Evolutionary conservation across 2,888 invertebrate genomes (phyloP).

Genomic region (Patella depressa): DNA sequence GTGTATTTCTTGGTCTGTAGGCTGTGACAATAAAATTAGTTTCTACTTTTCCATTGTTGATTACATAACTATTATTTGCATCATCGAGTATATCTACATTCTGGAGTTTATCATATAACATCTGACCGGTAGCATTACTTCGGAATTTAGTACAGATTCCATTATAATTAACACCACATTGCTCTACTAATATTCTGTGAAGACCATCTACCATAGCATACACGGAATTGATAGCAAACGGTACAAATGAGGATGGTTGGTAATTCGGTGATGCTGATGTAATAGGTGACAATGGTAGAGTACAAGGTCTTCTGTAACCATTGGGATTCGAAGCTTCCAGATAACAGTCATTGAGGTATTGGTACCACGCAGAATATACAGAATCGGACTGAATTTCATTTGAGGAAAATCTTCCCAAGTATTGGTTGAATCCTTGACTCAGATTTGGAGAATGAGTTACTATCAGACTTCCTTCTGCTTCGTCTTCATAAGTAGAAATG

Average conservation of each 20-base stretch:
- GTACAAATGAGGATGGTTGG: conserved; percentile 36
- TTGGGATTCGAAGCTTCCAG: conserved; percentile 45
- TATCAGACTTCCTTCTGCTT: conserved; percentile 52
- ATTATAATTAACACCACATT: conserved; percentile 47
- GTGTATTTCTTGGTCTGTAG: conserved; percentile 22
- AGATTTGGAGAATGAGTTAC: conserved; percentile 38
- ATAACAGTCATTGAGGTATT: conserved; percentile 55
- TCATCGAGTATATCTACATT: conserved; percentile 30
- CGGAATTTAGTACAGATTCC: conserved; percentile 23
- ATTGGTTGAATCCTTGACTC: conserved; percentile 41
- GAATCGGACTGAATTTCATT: conserved; percentile 44
- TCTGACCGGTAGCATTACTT: conserved; percentile 15
- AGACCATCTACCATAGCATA: conserved; percentile 65
- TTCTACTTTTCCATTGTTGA: conserved; percentile 47
- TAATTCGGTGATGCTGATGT: conserved; percentile 38
- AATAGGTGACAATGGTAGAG: conserved; percentile 2
- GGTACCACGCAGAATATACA: conserved; percentile 57
- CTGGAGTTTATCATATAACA: conserved; percentile 19
- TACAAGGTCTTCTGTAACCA: conserved; percentile 41
- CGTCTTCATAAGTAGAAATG: conserved; percentile 40
- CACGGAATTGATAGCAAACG: conserved; percentile 59
- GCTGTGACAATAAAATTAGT: conserved; percentile 45
- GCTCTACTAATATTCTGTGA: conserved; percentile 58
- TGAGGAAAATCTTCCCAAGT: conserved; percentile 38
- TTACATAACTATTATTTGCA: conserved; percentile 33